phyloP scores from a whole-genome alignment of 2,113 vertebrate genomes.

The Pangasianodon hypophthalmus region DNA sequence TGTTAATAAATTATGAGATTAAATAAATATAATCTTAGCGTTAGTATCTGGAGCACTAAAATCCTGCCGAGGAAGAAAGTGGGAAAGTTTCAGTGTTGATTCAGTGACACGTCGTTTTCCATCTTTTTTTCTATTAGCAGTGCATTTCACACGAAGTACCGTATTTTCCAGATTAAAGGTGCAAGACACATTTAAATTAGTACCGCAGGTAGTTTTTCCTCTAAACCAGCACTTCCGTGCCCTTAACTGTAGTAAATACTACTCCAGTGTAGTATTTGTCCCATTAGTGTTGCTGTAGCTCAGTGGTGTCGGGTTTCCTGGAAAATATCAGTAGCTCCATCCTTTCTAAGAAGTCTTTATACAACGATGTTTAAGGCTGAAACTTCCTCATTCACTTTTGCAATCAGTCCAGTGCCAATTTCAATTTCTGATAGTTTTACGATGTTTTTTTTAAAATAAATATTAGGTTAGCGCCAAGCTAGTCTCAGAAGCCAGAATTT shows the following conservation, averaged over 20 bases:
- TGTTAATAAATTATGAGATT: too few relatives aligned
- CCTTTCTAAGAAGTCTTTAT: not conserved
- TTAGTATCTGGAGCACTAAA: not conserved
- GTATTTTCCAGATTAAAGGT: too few relatives aligned
- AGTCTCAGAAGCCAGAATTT: not conserved
- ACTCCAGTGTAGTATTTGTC: not conserved
- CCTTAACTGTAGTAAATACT: too few relatives aligned
- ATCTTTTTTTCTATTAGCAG: not conserved
- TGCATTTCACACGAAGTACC: not conserved
- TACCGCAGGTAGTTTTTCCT: not conserved
- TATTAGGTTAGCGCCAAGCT: not conserved
- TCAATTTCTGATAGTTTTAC: not conserved
- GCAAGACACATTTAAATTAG: not conserved
- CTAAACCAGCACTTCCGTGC: not conserved
- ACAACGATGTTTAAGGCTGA: not conserved
- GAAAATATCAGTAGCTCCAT: not conserved
- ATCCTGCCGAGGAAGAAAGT: not conserved
- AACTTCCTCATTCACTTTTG: too few relatives aligned
- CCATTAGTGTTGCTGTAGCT: not conserved
- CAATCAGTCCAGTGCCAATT: not conserved
- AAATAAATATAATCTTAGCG: not conserved
- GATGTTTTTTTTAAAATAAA: not conserved
- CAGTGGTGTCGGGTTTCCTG: not conserved
- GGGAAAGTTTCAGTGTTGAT: constrained; percentile 4
- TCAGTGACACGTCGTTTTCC: not conserved